Conservation (phyloP, 2,113 vertebrate genomes). For the Gopherus flavomarginatus region DNA sequence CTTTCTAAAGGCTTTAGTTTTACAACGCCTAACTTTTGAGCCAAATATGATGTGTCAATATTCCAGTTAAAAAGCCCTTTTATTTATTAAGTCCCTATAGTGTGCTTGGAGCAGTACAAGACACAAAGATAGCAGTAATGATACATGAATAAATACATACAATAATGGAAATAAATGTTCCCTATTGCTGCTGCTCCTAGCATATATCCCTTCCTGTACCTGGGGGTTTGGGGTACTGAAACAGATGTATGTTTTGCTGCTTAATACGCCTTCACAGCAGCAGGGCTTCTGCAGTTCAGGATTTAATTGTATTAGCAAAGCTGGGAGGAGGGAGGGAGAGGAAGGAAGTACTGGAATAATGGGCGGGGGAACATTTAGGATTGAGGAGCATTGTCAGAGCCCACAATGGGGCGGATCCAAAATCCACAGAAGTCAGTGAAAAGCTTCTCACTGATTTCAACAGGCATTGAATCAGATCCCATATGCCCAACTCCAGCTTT, state of each 20-base stretch:
- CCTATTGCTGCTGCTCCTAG: too few relatives aligned
- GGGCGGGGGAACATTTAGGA: neutral
- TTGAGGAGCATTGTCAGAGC: neutral
- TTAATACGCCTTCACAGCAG: neutral
- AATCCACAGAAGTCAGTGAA: accelerated
- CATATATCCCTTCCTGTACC: neutral
- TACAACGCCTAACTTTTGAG: neutral
- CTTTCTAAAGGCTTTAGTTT: neutral
- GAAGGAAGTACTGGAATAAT: neutral
- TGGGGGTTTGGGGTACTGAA: neutral
- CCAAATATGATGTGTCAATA: neutral
- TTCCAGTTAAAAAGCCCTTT: neutral
- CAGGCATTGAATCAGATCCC: neutral
- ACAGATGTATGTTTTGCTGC: neutral
- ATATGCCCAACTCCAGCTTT: neutral
- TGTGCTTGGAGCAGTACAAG: neutral
- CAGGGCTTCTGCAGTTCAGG: neutral
- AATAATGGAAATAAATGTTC: neutral
- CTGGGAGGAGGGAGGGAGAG: neutral
- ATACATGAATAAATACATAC: neutral
- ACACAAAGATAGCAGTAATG: neutral
- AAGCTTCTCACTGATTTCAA: neutral
- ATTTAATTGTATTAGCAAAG: neutral
- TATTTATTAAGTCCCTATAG: neutral
- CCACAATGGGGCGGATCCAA: neutral